Conservation (phyloP, 1,140 invertebrate genomes). For the Saccostrea glomerata region DNA sequence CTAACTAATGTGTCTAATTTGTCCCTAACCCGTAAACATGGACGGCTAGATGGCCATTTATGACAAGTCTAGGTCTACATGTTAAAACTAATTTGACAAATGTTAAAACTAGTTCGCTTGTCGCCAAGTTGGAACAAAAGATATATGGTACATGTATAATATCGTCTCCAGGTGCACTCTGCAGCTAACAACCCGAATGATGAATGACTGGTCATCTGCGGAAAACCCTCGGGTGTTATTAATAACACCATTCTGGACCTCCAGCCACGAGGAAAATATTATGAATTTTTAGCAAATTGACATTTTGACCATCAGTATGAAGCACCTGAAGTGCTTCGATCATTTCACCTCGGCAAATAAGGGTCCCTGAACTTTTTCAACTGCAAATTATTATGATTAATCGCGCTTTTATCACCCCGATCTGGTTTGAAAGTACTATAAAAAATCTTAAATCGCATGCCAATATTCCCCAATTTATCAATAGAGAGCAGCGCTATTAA, state of each 20-base stretch:
- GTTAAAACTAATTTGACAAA: slow-evolving; percentile 33
- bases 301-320: slow-evolving; percentile 16
- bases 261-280: slow-evolving; percentile 11
- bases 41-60: not conserved
- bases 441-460: slow-evolving; percentile 19
- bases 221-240: slow-evolving; percentile 22
- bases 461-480: slow-evolving; percentile 25
- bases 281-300: slow-evolving; percentile 25
- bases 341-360: slow-evolving; percentile 26
- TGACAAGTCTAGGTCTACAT: slow-evolving; percentile 11
- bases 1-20: slow-evolving; percentile 29
- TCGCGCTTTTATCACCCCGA: slow-evolving; percentile 18
- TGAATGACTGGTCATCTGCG: slow-evolving; percentile 25
- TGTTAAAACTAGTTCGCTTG: slow-evolving; percentile 10
- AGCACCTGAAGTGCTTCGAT: slow-evolving; percentile 32
- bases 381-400: slow-evolving; percentile 35
- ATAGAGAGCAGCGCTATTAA: slow-evolving; percentile 27
- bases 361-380: slow-evolving; percentile 21
- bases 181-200: slow-evolving; percentile 23
- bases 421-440: slow-evolving; percentile 17
- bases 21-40: slow-evolving; percentile 25
- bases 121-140: not conserved
- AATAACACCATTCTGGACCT: slow-evolving; percentile 2
- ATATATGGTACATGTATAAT: slow-evolving; percentile 12
- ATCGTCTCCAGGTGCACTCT: slow-evolving; percentile 20